phyloP scores from a whole-genome alignment of 1,140 invertebrate genomes.

The Trypoxylus dichotomus region DNA sequence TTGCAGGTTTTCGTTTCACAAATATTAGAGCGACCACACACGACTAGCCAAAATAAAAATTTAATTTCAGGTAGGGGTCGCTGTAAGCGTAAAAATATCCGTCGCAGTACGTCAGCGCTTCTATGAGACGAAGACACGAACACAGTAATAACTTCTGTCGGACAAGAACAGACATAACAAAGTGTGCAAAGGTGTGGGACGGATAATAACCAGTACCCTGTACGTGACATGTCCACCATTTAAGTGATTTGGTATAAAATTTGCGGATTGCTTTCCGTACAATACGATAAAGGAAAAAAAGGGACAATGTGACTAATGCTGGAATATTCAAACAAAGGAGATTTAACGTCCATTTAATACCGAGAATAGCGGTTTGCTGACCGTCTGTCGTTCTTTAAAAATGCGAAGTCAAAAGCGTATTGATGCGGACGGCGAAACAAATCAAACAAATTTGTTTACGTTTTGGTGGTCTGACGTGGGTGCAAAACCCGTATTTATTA shows the following conservation, averaged over 20 bases:
- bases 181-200: neutral
- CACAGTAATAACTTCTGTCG: neutral
- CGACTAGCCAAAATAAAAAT: neutral
- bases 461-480: neutral
- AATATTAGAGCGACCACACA: slow-evolving; percentile 18
- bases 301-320: neutral
- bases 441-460: neutral
- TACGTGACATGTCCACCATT: slow-evolving; percentile 16
- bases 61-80: neutral
- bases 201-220: slow-evolving; percentile 16
- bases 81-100: neutral
- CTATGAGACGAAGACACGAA: neutral
- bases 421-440: neutral
- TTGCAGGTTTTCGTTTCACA: slow-evolving; percentile 18
- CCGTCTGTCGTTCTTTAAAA: neutral
- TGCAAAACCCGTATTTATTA: neutral
- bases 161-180: neutral
- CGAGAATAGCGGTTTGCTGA: neutral
- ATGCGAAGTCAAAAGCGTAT: neutral
- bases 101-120: neutral
- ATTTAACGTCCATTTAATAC: neutral
- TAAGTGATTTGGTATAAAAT: slow-evolving; percentile 11
- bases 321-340: neutral
- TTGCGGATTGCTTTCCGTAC: slow-evolving; percentile 5
- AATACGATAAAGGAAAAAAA: neutral